These are phyloP conservation scores for Carassius gibelio DNA, from an alignment of 2,113 vertebrate genomes.

Conservation along the genomic window DNA sequence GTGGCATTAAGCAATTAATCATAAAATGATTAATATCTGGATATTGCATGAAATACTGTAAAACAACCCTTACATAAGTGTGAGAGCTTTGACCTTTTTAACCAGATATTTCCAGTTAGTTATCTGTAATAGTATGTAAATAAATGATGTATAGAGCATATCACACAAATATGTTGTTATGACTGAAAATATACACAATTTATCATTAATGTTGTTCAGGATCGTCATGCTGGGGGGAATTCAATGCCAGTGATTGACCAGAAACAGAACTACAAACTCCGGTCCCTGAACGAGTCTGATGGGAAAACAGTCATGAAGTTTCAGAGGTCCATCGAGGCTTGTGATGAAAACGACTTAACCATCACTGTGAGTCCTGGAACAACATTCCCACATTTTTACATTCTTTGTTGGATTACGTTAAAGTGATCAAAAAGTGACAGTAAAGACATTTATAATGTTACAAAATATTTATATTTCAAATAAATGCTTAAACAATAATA, in stretches of 20 bases:
- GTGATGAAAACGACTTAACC: conserved; percentile 73
- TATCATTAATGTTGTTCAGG: conserved; percentile 64
- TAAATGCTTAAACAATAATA: too few relatives aligned
- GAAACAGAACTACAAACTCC: conserved; percentile 77
- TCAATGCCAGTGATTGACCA: conserved; percentile 68
- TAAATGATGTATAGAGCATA: neutral
- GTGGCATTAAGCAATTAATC: neutral
- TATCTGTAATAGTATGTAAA: neutral
- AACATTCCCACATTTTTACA: neutral
- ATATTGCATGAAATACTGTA: neutral
- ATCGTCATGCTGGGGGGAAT: conserved; percentile 68
- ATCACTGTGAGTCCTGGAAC: conserved; percentile 73
- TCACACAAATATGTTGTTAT: neutral
- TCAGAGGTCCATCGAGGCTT: conserved; percentile 65
- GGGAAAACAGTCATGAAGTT: conserved; percentile 76
- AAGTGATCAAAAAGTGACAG: neutral
- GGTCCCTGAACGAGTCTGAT: conserved; percentile 69
- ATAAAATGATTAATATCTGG: neutral
- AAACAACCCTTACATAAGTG: neutral
- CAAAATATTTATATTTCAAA: neutral
- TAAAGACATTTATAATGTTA: neutral
- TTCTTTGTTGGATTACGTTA: too few relatives aligned
- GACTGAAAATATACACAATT: neutral
- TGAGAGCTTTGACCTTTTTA: neutral
- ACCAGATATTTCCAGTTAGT: neutral